Evolutionary conservation across 1,140 invertebrate genomes (phyloP), one percentile per base, ranked within the genome.

Genomic region (Rhagoletis zephyria): DNA sequence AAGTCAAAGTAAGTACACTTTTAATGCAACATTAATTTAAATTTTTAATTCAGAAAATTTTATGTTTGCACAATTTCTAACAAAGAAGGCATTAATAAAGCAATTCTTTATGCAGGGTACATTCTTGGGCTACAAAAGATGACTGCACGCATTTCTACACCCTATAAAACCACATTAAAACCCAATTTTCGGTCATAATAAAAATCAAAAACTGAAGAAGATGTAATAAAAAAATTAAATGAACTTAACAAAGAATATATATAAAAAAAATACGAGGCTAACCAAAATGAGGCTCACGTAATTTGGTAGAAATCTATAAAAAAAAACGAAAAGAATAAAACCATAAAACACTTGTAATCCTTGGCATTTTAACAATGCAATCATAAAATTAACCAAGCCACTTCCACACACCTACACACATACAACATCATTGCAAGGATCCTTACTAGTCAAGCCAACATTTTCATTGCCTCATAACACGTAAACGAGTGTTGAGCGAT

Each of bases 311-410:
- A 74, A 77, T 30, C 56, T 30, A 42, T 63, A 12, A n/a, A n/a
- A 30, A 2, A 10, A 45, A 10, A 30, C 5, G 59, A 51, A 2
- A 10, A 45, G 7, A 48, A 86, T 48, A 88, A 89, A 88, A 87
- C 65, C 88, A 90, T 91, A 91, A 91, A 91, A 91, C 89, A 92
- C 91, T 92, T 91, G 91, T 91, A 92, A 91, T 91, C 91, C 91
- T 91, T 91, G 91, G 90, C 90, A 87, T 87, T 85, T 87, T 87
- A 64, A 87, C 74, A 87, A 85, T n/a, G 48, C 59, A 91, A 91
- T 91, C 91, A 91, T 91, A 91, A 91, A 91, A 91, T 90, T 91
- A 91, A 86, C 60, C 48, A 65, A 42, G 3, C 4, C 65, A 74
- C 67, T 16, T 45, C 1, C 86, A 56, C 74, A 81, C 48, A 81